Evolutionary conservation across 2,888 invertebrate species (phyloP), one percentile per base, ranked within the genome.

Genomic region (Bellardia bayeri): DNA sequence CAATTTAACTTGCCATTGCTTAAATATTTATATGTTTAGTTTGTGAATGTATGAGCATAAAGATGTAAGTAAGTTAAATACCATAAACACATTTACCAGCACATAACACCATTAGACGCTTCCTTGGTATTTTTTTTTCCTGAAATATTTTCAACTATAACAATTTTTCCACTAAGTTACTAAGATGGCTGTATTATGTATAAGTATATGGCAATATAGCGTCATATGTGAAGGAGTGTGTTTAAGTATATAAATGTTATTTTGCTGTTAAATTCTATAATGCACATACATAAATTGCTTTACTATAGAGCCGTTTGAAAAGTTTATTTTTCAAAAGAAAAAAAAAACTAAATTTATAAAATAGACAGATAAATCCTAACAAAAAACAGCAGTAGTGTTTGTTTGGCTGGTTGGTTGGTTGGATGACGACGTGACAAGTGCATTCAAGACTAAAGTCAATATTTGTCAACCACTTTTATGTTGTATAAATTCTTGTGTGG

Each of bases 381-480:
- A 68, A 56, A 37, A 54, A 42, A 58, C 8, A 37, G 30, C 33
- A 54, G n/a, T 49, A 14, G 42, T 16, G n/a, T 51, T 68, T 76
- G 42, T 69, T 76, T 82, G 42, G 42, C 16, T 82, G 82, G 14
- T 42, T 64, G 63, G 37, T 40, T 71, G 58, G 49, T 56, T 78
- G 66, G 74, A 16, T 75, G 86, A 68, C 58, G 64, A 75, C 69
- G 82, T 86, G 88, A 86, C 71, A 85, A 88, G 79, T 85, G 85
- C 82, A 82, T 87, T 88, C 76, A 82, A 87, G 89, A 64, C 74
- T 58, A 82, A 85, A 86, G 87, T 76, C 87, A 89, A 89, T 89
- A 89, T 88, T 89, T 88, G 87, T 83, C 89, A 87, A 88, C 84
- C 75, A 85, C 85, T 85, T 88, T 84, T 75, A 82, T 68, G 74